phyloP scores from a whole-genome alignment of 2,797 vertebrate genomes.

The Eurystomus glaucurus region DNA sequence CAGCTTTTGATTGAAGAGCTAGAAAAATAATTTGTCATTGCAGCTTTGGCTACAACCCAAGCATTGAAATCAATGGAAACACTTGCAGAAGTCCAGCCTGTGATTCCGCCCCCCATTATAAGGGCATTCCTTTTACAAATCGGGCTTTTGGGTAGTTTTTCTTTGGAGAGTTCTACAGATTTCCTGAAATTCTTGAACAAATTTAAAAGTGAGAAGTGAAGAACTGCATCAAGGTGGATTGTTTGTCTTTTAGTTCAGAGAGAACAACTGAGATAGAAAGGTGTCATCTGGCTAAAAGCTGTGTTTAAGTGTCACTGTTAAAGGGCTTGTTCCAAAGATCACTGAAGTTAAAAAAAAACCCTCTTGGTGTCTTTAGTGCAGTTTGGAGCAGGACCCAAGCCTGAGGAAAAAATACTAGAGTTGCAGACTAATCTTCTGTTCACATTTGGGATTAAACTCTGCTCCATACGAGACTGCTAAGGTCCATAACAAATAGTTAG shows the following conservation, averaged over 20 bases:
- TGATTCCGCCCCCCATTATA: neutral
- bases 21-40: slow-evolving; percentile 46
- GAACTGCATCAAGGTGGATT: neutral
- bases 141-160: neutral
- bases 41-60: neutral
- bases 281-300: slow-evolving; percentile 34
- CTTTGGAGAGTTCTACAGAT: neutral
- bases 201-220: neutral
- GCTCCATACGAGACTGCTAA: slow-evolving; percentile 11
- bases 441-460: slow-evolving; percentile 62
- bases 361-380: neutral
- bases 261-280: neutral
- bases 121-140: neutral
- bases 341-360: neutral
- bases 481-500: slow-evolving; percentile 59
- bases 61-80: neutral
- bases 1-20: slow-evolving; percentile 26
- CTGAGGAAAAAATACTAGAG: neutral
- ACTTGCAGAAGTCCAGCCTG: neutral
- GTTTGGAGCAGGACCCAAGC: neutral
- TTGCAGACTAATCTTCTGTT: slow-evolving; percentile 43
- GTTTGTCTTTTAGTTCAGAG: neutral
- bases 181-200: slow-evolving; percentile 12
- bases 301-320: neutral
- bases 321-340: neutral